phyloP scores from a whole-genome alignment of 92 coral and sea anemone genomes.

The Heliopora coerulea region DNA sequence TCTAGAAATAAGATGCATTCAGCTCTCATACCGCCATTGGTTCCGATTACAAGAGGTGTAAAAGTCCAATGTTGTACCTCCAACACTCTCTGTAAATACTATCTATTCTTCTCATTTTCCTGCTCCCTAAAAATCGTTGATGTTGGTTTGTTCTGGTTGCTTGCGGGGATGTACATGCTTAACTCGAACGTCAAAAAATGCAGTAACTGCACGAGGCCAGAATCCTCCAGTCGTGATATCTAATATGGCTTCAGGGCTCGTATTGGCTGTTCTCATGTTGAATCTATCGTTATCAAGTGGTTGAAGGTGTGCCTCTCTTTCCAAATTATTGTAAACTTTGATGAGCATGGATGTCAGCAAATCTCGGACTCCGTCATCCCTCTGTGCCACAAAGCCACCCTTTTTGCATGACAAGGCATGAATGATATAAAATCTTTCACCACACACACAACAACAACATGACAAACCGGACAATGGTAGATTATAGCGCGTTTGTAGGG shows the following conservation, averaged over 20 bases:
- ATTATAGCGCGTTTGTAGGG: constrained; percentile 38
- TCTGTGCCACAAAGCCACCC: constrained; percentile 36
- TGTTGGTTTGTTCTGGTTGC: constrained; percentile 35
- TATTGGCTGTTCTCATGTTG: constrained; percentile 34
- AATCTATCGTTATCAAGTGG: constrained; percentile 51
- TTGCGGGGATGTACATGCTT: constrained; percentile 21
- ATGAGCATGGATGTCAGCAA: constrained; percentile 32
- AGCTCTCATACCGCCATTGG: constrained; percentile 4
- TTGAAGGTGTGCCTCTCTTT: constrained; percentile 52
- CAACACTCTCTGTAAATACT: constrained; percentile 14
- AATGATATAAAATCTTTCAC: constrained; percentile 35
- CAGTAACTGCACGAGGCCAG: constrained; percentile 33
- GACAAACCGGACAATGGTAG: constrained; percentile 38
- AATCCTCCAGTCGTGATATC: constrained; percentile 25
- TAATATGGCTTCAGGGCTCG: constrained; percentile 48
- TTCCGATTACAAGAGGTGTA: constrained; percentile 9
- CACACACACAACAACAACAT: constrained; percentile 39
- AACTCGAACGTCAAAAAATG: constrained; percentile 16
- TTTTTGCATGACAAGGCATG: constrained; percentile 49
- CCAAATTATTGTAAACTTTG: constrained; percentile 50
- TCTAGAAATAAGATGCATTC: constrained; percentile 4
- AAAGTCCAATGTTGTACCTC: constrained; percentile 12
- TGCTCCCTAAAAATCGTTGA: constrained; percentile 7
- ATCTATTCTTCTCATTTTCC: constrained; percentile 4
- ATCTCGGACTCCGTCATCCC: constrained; percentile 44